A percentile compares a stretch with the other conserved stretches of the same genome.
Conservation (phyloP, 2,888 invertebrate genomes). For the Sialis fuliginosa region DNA sequence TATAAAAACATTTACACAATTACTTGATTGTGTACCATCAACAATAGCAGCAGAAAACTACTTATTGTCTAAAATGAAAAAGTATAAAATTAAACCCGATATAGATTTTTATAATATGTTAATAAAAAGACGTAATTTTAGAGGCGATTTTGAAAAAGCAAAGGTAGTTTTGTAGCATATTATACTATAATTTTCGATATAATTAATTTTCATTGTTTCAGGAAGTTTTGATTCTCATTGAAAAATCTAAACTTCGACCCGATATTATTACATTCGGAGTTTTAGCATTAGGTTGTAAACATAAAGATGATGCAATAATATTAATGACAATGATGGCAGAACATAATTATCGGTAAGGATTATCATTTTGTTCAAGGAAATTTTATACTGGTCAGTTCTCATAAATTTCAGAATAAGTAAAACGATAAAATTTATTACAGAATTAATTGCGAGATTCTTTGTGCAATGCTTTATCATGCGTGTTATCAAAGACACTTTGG, state of each 20-base stretch:
- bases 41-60: slow-evolving; percentile 47
- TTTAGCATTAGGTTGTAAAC: slow-evolving; percentile 60
- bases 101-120: slow-evolving; percentile 73
- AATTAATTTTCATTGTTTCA: slow-evolving; percentile 18
- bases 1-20: slow-evolving; percentile 59
- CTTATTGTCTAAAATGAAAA: slow-evolving; percentile 42
- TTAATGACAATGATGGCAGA: slow-evolving; percentile 54
- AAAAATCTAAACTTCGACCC: slow-evolving; percentile 33
- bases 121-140: slow-evolving; percentile 59
- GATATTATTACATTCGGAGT: slow-evolving; percentile 77
- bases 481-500: slow-evolving; percentile 37
- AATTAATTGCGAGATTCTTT: slow-evolving; percentile 56
- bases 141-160: slow-evolving; percentile 50
- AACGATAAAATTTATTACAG: slow-evolving; percentile 27
- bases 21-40: slow-evolving; percentile 54
- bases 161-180: slow-evolving; percentile 31
- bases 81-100: slow-evolving; percentile 44
- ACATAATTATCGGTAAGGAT: slow-evolving; percentile 38
- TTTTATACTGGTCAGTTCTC: not conserved
- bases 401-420: slow-evolving; percentile 1
- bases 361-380: not conserved
- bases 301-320: slow-evolving; percentile 38
- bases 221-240: slow-evolving; percentile 38
- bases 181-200: not conserved
- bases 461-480: slow-evolving; percentile 52